phyloP scores from a whole-genome alignment of 2,797 vertebrate genomes.

The Hylomyscus alleni region DNA sequence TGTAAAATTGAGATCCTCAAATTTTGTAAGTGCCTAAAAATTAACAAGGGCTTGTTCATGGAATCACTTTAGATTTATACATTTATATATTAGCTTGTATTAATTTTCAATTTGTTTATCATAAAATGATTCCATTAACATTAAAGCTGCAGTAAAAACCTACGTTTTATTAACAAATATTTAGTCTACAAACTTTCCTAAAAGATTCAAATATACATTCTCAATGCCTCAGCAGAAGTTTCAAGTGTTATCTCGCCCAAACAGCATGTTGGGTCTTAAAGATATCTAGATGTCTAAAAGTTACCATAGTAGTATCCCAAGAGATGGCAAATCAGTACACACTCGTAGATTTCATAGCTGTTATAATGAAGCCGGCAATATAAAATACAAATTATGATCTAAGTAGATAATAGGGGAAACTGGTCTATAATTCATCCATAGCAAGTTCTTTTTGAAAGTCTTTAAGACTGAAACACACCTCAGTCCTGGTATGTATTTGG shows the following conservation, averaged over 20 bases:
- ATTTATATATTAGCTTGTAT: slow-evolving; percentile 23
- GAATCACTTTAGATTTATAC: slow-evolving; percentile 40
- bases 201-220: slow-evolving; percentile 14
- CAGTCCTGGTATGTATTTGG: slow-evolving; percentile 89
- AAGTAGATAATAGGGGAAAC: slow-evolving; percentile 78
- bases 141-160: background rate
- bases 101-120: slow-evolving; percentile 38
- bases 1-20: slow-evolving; percentile 34
- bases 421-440: slow-evolving; percentile 78
- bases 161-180: slow-evolving; percentile 45
- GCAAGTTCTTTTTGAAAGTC: slow-evolving; percentile 84
- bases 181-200: background rate
- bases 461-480: slow-evolving; percentile 82
- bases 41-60: slow-evolving; percentile 15
- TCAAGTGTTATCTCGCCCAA: slow-evolving; percentile 32
- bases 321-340: slow-evolving; percentile 5
- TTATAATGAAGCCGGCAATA: slow-evolving; percentile 70
- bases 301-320: slow-evolving; percentile 47
- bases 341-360: slow-evolving; percentile 16
- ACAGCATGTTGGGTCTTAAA: slow-evolving; percentile 24
- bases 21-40: slow-evolving; percentile 57
- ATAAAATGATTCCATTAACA: slow-evolving; percentile 32
- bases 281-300: slow-evolving; percentile 64
- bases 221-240: slow-evolving; percentile 16
- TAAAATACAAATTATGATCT: slow-evolving; percentile 76